Base-by-base conservation (phyloP, 2,113 vertebrate genomes). In the Drymodes brunneopygia region DNA sequence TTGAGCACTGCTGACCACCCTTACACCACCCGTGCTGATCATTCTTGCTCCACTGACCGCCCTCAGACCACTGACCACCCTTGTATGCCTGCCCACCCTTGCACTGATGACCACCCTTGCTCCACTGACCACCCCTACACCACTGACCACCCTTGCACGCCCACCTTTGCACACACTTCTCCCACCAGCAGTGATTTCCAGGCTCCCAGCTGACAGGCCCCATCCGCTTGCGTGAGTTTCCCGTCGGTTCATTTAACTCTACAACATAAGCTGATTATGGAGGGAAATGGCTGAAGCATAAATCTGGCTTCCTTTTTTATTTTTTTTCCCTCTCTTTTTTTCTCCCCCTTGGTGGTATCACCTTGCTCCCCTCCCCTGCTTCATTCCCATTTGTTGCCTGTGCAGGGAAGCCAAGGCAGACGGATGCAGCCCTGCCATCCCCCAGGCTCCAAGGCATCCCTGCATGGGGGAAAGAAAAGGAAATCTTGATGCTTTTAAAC, bases 251-350 rank as follows among this genome's bases (percentile, higher is more conserved):
- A 90, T 96, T 94, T 94, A 95, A 94, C 92, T 82, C 95, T 84
- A 81, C 92, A 58, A 93, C 89, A 88, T 75, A 93, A 96, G 92
- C 92, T 97, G 97, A 96, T 98, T 96, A 97, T 40, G 18, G 94
- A 96, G 66, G 57, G 86, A 87, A 86, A 85, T 79, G 86, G 87
- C 48, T 94, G 78, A 44, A 84, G 45, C 21, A 71, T n/a, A 94
- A 92, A 86, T 70, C 83, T 86, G 82, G 54, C 48, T 91, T 90
- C 54, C 24, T 42, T 45, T 81, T 25, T 21, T 61, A 11, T 12
- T n/a, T 45, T 33, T 11, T 15, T 33, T 33, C 6, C 2, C 2
- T 0, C 2, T 19, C 22, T 6, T 31, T 53, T 62, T 51, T 66
- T 51, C 9, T 3, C 6, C 12, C 6, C 45, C 18, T n/a, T 48